Conservation (phyloP, 1,140 invertebrate species). For the Drosophila triauraria region DNA sequence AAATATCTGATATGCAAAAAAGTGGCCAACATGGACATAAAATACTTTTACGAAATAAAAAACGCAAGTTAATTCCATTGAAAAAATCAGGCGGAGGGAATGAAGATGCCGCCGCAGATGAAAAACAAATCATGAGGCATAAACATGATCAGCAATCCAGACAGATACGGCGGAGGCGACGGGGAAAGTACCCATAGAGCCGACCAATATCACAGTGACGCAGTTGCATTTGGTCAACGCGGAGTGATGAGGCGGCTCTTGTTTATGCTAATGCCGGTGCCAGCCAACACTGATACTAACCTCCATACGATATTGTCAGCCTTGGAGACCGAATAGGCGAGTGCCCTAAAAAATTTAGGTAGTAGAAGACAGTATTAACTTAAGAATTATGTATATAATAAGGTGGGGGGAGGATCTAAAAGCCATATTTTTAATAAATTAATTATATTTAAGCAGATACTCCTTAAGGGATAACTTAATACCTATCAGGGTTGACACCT, state of each 20-base stretch:
- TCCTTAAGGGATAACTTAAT: too few species aligned
- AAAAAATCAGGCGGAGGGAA: slow-evolving; percentile 25
- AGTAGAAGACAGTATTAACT: background rate
- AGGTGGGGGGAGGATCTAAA: background rate
- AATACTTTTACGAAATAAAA: slow-evolving; percentile 62
- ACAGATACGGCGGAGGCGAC: slow-evolving; percentile 17
- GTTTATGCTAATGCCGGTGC: slow-evolving; percentile 65
- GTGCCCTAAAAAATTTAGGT: background rate
- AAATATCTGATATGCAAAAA: slow-evolving; percentile 23
- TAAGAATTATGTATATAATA: background rate
- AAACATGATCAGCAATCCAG: slow-evolving; percentile 57
- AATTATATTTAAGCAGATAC: background rate
- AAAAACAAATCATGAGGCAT: slow-evolving; percentile 72
- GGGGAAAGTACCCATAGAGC: slow-evolving; percentile 28
- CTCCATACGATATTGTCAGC: background rate
- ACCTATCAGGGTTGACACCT: too few species aligned
- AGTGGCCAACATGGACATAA: slow-evolving; percentile 40
- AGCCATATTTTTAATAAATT: background rate
- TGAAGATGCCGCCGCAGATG: slow-evolving; percentile 35
- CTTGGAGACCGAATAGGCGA: background rate
- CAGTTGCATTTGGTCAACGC: slow-evolving; percentile 72
- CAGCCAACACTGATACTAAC: slow-evolving; percentile 26
- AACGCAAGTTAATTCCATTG: slow-evolving; percentile 65
- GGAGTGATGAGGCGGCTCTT: slow-evolving; percentile 58
- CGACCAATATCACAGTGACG: slow-evolving; percentile 56